These are phyloP conservation scores for Vultur gryphus DNA, from an alignment of 2,797 vertebrate species.

Conservation along the genomic window DNA sequence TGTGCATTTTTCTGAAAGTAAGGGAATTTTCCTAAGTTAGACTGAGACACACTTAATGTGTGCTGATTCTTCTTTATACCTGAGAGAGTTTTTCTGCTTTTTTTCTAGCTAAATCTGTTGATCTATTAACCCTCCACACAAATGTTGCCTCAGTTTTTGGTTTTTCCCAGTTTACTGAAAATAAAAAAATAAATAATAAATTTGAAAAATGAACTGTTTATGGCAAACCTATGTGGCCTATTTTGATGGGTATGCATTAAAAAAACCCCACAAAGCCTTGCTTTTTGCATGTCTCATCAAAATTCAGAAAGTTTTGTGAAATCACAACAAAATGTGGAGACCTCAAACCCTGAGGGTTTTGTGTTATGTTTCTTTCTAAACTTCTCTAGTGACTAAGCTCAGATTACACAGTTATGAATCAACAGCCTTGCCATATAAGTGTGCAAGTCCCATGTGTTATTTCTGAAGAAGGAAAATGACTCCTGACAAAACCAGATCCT, in stretches of 20 bases:
- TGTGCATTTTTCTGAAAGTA: background rate
- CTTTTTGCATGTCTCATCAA: background rate
- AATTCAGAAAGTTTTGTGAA: background rate
- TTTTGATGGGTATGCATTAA: background rate
- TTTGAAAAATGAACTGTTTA: background rate
- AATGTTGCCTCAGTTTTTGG: background rate
- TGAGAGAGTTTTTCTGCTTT: fast-evolving
- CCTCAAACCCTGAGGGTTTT: background rate
- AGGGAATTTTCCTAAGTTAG: background rate
- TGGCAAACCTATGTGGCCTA: background rate
- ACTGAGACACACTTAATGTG: background rate
- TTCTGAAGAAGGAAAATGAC: background rate
- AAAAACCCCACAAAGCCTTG: background rate
- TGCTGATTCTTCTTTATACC: background rate
- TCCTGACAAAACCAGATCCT: background rate
- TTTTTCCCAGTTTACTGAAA: background rate
- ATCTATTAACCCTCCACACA: background rate
- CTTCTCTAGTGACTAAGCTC: background rate
- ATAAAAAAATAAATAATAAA: background rate
- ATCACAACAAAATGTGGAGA: background rate
- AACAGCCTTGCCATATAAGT: background rate
- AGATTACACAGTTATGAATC: background rate
- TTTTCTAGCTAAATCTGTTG: background rate
- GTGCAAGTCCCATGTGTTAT: background rate
- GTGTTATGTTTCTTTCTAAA: background rate